Evolutionary conservation across 1,140 invertebrate genomes (phyloP), one percentile per base, ranked within the genome.

Genomic region (Cecropterus lyciades): DNA sequence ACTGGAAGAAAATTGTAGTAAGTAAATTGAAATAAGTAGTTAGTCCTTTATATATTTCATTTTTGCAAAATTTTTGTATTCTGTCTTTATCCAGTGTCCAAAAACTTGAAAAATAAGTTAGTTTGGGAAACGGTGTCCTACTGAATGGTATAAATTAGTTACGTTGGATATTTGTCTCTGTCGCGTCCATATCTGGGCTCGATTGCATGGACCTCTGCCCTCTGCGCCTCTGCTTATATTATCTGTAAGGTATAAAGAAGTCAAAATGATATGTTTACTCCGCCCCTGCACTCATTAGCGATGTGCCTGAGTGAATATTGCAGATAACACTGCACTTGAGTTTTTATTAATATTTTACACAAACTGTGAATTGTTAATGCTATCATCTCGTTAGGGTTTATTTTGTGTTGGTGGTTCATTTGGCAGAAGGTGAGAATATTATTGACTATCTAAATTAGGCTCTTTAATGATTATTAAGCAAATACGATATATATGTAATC

Each of bases 161-260:
- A 67, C 69, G 64, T 69, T 77, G 70, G 73, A 82, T 87, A 85
- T 88, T 84, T 87, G 85, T 86, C 77, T 80, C 72, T 65, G 72
- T 70, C 79, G 70, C 73, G 73, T 74, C 73, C 53, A 75, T 91
- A 91, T 89, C 87, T 77, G 73, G 55, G 65, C 79, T 75, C 75
- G 88, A 91, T 89, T 91, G 88, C 88, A 91, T 24, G 75, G 82
- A 88, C 87, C 88, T 83, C 68, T 82, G 85, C 73, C 79, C 86
- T 75, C 73, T 76, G 76, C 72, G 77, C 72, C 72, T 48, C 71
- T 83, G 72, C 77, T 76, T 72, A 73, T 77, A 77, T 85, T 88
- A 85, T 80, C 80, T 81, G 71, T 71, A 79, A 79, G 76, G 77
- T 82, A 81, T 81, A 83, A 83, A 84, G 81, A 79, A 82, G 82